A percentile compares a stretch with the other conserved stretches of the same genome.
Evolutionary conservation across 2,797 vertebrate species (phyloP).

Genomic region (Enteromius trimaculatus): DNA sequence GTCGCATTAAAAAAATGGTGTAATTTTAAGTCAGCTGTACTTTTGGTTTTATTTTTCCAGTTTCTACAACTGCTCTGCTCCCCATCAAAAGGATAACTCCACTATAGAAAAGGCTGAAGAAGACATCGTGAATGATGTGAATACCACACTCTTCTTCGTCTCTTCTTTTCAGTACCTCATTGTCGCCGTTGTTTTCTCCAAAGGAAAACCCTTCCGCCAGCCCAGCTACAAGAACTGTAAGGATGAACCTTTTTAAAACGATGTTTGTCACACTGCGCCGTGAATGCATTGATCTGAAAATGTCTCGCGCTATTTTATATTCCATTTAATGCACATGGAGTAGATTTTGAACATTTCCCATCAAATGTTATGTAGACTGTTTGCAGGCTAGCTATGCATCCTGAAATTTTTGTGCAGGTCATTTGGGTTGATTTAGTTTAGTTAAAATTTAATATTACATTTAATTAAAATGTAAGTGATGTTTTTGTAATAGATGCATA

Average conservation of each 20-base stretch:
- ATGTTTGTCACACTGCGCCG: too few species aligned
- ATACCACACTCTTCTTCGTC: slow-evolving; percentile 96
- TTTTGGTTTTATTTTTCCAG: slow-evolving; percentile 66
- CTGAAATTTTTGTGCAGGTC: background rate
- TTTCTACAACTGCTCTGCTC: slow-evolving; percentile 77
- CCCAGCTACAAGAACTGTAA: slow-evolving; percentile 96
- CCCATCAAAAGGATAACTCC: slow-evolving; percentile 72
- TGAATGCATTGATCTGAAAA: too few species aligned
- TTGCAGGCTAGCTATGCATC: background rate
- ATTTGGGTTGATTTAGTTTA: background rate
- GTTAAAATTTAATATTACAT: background rate
- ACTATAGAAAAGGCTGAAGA: slow-evolving; percentile 76
- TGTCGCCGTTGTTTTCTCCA: slow-evolving; percentile 94
- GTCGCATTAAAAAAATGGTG: background rate
- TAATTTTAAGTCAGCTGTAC: background rate
- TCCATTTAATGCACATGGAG: background rate
- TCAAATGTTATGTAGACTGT: background rate
- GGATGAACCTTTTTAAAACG: slow-evolving; percentile 52
- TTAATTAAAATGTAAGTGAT: background rate
- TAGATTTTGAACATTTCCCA: background rate
- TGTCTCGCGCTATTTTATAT: background rate
- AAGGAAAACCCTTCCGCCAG: slow-evolving; percentile 97
- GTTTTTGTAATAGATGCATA: background rate
- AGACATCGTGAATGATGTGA: slow-evolving; percentile 92
- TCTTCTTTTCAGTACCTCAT: slow-evolving; percentile 98